Evolutionary conservation across 2,888 invertebrate species (phyloP).

Genomic region (Trimorus sp.): DNA sequence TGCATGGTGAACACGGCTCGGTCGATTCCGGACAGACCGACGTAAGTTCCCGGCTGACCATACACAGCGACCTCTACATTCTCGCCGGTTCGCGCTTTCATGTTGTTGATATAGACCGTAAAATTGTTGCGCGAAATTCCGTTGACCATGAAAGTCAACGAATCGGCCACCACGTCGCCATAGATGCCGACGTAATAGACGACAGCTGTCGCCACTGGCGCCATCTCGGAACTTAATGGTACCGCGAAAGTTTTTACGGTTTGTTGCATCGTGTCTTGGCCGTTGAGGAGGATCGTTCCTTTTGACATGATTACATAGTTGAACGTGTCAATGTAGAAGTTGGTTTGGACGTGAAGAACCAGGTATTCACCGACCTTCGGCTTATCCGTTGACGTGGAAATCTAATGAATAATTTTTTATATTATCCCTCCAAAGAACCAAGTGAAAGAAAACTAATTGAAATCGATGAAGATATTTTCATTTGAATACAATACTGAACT

Average conservation of each 20-base stretch:
- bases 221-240: conserved; percentile 93
- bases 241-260: conserved; percentile 91
- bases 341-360: conserved; percentile 95
- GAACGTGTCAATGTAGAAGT: conserved; percentile 93
- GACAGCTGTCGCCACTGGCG: conserved; percentile 94
- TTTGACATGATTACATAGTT: conserved; percentile 96
- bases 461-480: no score
- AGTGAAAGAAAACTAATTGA: no score
- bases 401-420: conserved; percentile 70
- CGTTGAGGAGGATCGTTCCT: conserved; percentile 92
- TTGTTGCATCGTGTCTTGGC: conserved; percentile 91
- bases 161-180: conserved; percentile 94
- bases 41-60: conserved; percentile 97
- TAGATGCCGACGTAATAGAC: conserved; percentile 93
- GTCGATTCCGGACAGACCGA: conserved; percentile 95
- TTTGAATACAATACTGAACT: no score
- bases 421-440: no score
- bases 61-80: conserved; percentile 96
- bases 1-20: conserved; percentile 95
- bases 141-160: conserved; percentile 97
- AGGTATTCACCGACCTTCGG: conserved; percentile 96
- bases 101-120: conserved; percentile 93
- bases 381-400: conserved; percentile 91
- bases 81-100: conserved; percentile 96
- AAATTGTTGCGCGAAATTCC: conserved; percentile 96